Base-by-base conservation (phyloP, 2,888 invertebrate species). In the Amaurobius ferox region DNA sequence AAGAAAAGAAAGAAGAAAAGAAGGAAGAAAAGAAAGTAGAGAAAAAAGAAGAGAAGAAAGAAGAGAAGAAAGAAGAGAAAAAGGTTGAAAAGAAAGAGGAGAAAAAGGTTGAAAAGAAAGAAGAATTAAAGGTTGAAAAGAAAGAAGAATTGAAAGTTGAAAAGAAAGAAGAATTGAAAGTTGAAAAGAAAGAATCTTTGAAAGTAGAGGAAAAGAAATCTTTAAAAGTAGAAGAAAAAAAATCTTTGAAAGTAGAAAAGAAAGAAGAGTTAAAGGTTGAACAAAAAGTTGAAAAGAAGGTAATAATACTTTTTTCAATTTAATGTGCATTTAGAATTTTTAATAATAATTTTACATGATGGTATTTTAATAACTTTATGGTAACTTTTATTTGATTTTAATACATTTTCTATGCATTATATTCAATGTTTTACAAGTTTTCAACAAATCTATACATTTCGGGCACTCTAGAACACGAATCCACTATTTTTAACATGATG, bases 261-360 rank as follows among this genome's bases (percentile, higher is more conserved):
- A 88, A 80, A 68, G 29, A 48, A 68, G 79, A 88, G n/a, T 16
- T 32, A 16, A 77, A 78, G 35, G 61, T 70, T 13, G 88, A 89
- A 70, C 80, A 55, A 40, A 83, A 81, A 70, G 83, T 74, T 72
- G 77, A 83, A 91, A 92, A 92, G 90, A 92, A 93, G 91, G 92
- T 2, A 26, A 26, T 48, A 29, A 23, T 5, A 44, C n/a, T 9
- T 26, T 30, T 6, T 40, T 23, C 0, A 35, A 23, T 39, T 35
- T 35, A 3, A 1, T 23, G 1, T 5, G 29, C 29, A 29, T 5
- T 13, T 35, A 35, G 26, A 6, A n/a, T 35, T 29, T 64, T 23
- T 23, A 5, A 9, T 7, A 19, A 35, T 19, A 71, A 71, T 44
- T 71, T 16, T 29, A n/a, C 16, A 44, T n/a, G n/a, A n/a, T n/a